phyloP scores from a whole-genome alignment of 1,140 invertebrate genomes.

The Ridgeia piscesae region DNA sequence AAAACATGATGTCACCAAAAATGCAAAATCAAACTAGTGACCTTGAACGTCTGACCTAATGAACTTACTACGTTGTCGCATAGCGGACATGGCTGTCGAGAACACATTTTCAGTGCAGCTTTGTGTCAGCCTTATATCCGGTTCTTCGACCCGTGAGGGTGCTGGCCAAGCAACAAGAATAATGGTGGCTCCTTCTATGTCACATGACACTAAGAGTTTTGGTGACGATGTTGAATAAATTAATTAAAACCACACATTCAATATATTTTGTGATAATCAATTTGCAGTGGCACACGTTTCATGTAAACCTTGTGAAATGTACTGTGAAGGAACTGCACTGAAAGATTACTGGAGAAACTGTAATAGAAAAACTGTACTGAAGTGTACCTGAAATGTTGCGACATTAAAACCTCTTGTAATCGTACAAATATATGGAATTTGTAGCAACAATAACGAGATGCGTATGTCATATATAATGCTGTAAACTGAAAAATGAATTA shows the following conservation, averaged over 20 bases:
- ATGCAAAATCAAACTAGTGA: not conserved
- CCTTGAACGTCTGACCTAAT: not conserved
- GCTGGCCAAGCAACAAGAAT: not conserved
- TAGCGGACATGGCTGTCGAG: not conserved
- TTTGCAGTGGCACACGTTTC: not conserved
- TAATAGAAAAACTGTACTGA: too few relatives aligned
- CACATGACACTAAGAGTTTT: not conserved
- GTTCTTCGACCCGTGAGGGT: not conserved
- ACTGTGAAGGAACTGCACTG: not conserved
- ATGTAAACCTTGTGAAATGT: not conserved
- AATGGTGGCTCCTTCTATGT: not conserved
- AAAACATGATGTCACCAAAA: not conserved
- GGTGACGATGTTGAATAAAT: not conserved
- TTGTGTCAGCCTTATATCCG: not conserved
- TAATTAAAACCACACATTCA: not conserved
- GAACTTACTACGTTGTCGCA: not conserved
- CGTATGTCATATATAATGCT: too few relatives aligned
- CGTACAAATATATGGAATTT: not conserved
- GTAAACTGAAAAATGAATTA: too few relatives aligned
- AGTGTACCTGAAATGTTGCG: too few relatives aligned
- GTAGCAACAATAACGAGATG: too few relatives aligned
- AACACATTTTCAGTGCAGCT: not conserved
- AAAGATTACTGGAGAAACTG: too few relatives aligned
- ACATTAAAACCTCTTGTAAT: not conserved
- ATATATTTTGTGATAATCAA: not conserved